Percentiles rank a stretch among this genome's conserved stretches.
Conservation (phyloP, 2,113 vertebrate genomes). For the Sprattus sprattus region DNA sequence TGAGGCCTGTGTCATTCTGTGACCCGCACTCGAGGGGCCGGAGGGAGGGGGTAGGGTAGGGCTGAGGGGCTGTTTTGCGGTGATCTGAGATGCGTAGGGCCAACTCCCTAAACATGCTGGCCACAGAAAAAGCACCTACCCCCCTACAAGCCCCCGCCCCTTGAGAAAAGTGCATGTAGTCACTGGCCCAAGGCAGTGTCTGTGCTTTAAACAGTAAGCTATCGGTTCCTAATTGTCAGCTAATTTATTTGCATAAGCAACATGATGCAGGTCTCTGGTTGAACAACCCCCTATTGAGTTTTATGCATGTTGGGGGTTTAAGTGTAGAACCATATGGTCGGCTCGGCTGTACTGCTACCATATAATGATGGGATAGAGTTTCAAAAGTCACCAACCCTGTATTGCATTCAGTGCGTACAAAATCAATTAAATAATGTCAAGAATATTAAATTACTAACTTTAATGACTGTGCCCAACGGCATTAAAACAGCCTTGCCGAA, state of each 20-base stretch:
- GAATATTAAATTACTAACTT: not conserved
- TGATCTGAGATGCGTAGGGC: slow-evolving; percentile 15
- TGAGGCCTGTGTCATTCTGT: slow-evolving; percentile 4
- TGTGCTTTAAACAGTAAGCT: slow-evolving; percentile 21
- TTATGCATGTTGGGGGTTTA: not conserved
- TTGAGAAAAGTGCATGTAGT: slow-evolving; percentile 6
- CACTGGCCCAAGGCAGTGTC: not conserved
- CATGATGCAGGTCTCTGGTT: not conserved
- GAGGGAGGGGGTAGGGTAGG: not conserved
- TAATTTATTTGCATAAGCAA: not conserved
- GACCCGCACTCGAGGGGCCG: not conserved
- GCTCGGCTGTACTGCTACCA: not conserved
- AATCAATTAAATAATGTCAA: not conserved
- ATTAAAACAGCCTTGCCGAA: not conserved
- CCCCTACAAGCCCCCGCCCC: slow-evolving; percentile 18
- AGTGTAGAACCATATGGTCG: not conserved
- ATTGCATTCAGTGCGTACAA: not conserved
- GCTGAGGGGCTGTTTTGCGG: slow-evolving; percentile 28
- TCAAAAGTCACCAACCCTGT: not conserved
- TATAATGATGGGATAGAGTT: slow-evolving; percentile 6
- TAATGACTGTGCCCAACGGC: not conserved
- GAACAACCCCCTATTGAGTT: not conserved
- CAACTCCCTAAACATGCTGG: not conserved
- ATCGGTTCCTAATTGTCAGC: slow-evolving; percentile 10
- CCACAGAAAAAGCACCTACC: slow-evolving; percentile 40